Conservation (phyloP, 2,797 vertebrate species). For the Carcharodon carcharias region DNA sequence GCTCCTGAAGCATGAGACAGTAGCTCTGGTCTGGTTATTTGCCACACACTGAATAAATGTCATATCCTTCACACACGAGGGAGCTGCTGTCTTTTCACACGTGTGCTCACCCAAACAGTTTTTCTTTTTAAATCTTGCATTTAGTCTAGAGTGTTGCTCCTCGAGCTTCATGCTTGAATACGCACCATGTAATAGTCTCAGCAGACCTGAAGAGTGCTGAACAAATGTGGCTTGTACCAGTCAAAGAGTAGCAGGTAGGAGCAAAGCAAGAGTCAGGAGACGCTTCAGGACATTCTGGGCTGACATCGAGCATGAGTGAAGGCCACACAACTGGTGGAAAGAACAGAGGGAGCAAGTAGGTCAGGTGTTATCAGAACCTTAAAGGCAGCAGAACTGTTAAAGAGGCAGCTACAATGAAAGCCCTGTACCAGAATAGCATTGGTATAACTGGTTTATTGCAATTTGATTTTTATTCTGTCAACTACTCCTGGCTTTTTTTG, state of each 20-base stretch:
- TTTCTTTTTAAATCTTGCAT: not conserved
- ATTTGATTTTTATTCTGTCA: not conserved
- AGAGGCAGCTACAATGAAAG: not conserved
- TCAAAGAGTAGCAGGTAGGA: not conserved
- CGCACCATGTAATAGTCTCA: not conserved
- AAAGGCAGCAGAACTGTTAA: not conserved
- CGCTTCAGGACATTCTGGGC: not conserved
- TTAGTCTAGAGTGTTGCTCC: not conserved
- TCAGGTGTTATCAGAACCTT: not conserved
- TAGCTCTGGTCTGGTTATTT: too few relatives aligned
- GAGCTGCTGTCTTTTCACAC: not conserved
- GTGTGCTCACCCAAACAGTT: not conserved
- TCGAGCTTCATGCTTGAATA: not conserved
- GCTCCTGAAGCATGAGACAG: not conserved
- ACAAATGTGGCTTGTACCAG: not conserved
- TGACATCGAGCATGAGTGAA: not conserved
- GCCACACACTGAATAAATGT: not conserved
- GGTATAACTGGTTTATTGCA: not conserved
- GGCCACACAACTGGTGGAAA: not conserved
- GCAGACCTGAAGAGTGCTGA: not conserved
- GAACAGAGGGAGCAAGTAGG: not conserved
- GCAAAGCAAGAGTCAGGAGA: not conserved
- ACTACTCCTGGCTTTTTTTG: too few relatives aligned
- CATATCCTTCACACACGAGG: not conserved
- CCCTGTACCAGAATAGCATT: not conserved